Percentiles rank a stretch among this genome's conserved stretches.
Conservation (phyloP, 1,140 invertebrate species). For the Campoletis sonorensis region DNA sequence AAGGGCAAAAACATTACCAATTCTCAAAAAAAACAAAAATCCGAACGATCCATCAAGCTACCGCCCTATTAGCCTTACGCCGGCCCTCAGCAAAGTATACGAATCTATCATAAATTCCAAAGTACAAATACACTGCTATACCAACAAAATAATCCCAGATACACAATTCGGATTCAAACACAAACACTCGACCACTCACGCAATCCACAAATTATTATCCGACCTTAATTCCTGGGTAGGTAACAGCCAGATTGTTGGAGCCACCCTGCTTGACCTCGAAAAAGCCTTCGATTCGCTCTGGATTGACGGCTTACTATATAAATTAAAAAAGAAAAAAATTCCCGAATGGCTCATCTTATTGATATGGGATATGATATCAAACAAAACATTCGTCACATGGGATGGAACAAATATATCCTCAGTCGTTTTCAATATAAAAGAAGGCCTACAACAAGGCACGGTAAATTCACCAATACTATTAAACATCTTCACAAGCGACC, state of each 20-base stretch:
- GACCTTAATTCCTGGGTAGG: slow-evolving; percentile 1
- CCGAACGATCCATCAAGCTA: too few species aligned
- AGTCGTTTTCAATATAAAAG: neutral
- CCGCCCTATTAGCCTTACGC: too few species aligned
- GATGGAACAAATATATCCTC: neutral
- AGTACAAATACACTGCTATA: too few species aligned
- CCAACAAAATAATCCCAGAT: slow-evolving; percentile 23
- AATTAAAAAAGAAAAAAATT: neutral
- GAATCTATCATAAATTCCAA: too few species aligned
- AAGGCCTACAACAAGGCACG: slow-evolving; percentile 25
- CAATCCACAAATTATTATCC: slow-evolving; percentile 37
- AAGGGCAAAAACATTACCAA: too few species aligned
- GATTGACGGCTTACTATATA: slow-evolving; percentile 20
- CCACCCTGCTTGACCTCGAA: slow-evolving; percentile 25
- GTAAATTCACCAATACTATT: slow-evolving; percentile 35
- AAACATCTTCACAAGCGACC: slow-evolving; percentile 22
- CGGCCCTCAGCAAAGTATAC: too few species aligned
- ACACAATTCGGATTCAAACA: slow-evolving; percentile 39
- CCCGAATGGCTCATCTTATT: slow-evolving; percentile 2
- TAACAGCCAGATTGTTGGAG: slow-evolving; percentile 31
- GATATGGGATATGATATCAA: slow-evolving; percentile 17
- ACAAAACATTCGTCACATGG: slow-evolving; percentile 23
- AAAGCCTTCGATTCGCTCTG: neutral
- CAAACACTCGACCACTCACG: slow-evolving; percentile 36
- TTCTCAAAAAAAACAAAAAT: slow-evolving; percentile 29